These are phyloP conservation scores for Spilarctia lutea DNA, from an alignment of 2,888 invertebrate genomes.

Conservation along the genomic window DNA sequence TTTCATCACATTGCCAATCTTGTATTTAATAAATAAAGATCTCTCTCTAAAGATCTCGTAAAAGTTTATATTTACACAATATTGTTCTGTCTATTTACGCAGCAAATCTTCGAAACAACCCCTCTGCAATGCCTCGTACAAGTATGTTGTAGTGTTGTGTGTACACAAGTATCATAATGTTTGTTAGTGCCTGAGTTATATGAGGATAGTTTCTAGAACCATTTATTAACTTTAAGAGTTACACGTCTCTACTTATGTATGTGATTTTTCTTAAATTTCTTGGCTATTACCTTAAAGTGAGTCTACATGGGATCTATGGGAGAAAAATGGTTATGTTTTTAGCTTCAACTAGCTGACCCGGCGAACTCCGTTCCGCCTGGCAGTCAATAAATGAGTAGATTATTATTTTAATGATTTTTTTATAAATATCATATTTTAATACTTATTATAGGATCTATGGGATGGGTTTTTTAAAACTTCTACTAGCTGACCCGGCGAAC, in stretches of 20 bases:
- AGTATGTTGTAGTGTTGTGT: slow-evolving; percentile 80
- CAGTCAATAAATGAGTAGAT: no score
- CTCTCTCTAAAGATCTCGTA: neutral
- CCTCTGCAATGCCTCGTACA: slow-evolving; percentile 64
- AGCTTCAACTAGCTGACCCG: no score
- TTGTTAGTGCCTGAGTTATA: neutral
- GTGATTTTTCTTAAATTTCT: neutral
- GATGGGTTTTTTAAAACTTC: no score
- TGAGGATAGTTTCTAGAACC: neutral
- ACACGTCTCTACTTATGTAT: neutral
- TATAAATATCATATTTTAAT: no score
- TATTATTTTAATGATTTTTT: no score
- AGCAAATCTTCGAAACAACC: slow-evolving; percentile 78
- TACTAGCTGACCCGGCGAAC: no score
- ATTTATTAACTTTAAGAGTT: no score
- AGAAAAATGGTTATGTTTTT: no score
- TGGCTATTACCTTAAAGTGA: no score
- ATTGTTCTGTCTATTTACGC: slow-evolving; percentile 57
- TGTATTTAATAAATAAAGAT: neutral
- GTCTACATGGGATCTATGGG: no score
- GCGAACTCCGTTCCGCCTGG: no score
- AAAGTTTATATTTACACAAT: slow-evolving; percentile 16
- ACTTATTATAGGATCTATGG: no score
- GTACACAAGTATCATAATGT: slow-evolving; percentile 48
- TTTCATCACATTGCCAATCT: neutral